Base-by-base conservation (phyloP, 2,797 vertebrate genomes). In the Sebastolobus alascanus region DNA sequence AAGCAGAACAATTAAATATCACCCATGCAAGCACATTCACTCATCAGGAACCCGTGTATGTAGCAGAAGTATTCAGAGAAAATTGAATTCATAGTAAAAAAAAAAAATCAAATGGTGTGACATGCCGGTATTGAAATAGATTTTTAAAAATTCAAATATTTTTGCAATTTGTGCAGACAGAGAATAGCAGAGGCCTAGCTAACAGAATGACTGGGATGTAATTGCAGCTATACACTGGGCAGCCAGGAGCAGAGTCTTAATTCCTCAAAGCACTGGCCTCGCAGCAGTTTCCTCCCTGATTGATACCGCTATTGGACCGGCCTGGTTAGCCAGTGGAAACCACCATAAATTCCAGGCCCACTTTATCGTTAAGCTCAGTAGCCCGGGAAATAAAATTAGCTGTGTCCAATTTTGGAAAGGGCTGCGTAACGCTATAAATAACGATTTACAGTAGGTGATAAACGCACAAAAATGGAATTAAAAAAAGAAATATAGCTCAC, bases 341-440 rank as follows among this genome's bases (percentile, higher is more conserved):
- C 76, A 55, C 84, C 88, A 88, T 94, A 92, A 94, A 94, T 92
- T 91, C 84, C 79, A 8, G 70, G 27, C 79, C 75, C 84, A 66
- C 76, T 90, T 93, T 89, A 91, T 91, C 84, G 89, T 94, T 91
- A 90, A 90, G 92, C 90, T 93, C 88, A 93, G 92, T 83, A 84
- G 87, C 82, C 84, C 65, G 3, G 78, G 89, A 92, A 93, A 94
- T 94, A 93, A 92, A 94, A 94, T 93, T 89, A 94, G 90, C 90
- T 83, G 74, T 85, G 84, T 92, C 87, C 83, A 80, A 87, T 89
- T 92, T 89, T 91, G 89, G 89, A 85, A 78, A 65, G 68, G 82
- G 40, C 73, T 50, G 71, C 78, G 40, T 72, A 77, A 88, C 68
- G 33, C 83, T 18, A 84, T 90, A 88, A 93, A 93, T 90, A 86